Evolutionary conservation across 2,797 vertebrate species (phyloP), one percentile per base, ranked within the genome.

Genomic region (Pseudochromis fuscus): DNA sequence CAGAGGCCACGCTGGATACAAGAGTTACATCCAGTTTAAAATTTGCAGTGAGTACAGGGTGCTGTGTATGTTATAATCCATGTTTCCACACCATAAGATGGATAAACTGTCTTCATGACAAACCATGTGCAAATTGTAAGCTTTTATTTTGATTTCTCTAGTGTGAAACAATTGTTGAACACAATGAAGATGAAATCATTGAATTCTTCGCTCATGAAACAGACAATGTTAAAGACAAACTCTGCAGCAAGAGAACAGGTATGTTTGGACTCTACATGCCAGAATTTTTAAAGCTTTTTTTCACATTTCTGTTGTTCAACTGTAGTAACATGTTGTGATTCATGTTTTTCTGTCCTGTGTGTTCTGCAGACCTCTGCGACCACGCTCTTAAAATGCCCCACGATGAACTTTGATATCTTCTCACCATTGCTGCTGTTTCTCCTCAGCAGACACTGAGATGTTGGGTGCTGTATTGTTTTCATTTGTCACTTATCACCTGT

Each of bases 201-300:
- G 97, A 98, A 76, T 96, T 99, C 70, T 97, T 99, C 1, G 94
- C 96, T 37, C 96, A 95, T 7, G 95, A 98, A 86, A 93, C 92
- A 0, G 95, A 97, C 48, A 97, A 98, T 1, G 94, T 98, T 68
- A 98, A 98, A 92, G 98, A 99, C 88, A 95, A 94, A 81, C 95
- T 99, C 48, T 99, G 98, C 91, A 99, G 97, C 93, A 97, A 95
- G 82, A 93, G 96, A 58, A 98, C 98, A 59, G 98, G 98, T 98
- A 89, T 48, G 67, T 40, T 50, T 24, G n/a, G 3, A 27, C 4
- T 51, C n/a, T 46, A 16, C 35, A 18, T 23, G 6, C 4, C 11
- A 33, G 7, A 3, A 24, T 46, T 5, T 35, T 1, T 6, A 37
- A 42, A 18, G 18, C 7, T 5, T 42, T 48, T 2, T 19, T 68